Conservation (phyloP, 2,113 vertebrate genomes). For the Hippocampus mohnikei region DNA sequence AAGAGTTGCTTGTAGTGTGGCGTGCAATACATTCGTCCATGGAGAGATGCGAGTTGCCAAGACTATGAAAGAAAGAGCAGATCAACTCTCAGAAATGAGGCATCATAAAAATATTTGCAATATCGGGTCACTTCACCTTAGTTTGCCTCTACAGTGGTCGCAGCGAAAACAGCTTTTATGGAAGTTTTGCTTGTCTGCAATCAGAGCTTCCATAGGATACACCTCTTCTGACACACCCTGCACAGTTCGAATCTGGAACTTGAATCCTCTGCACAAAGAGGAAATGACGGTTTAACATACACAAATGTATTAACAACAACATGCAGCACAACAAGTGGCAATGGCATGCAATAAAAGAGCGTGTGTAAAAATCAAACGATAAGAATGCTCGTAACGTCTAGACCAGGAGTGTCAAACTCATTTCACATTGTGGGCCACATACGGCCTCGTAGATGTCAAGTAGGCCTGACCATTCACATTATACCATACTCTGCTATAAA, state of each 20-base stretch:
- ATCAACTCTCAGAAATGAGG: not conserved
- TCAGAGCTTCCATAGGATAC: conserved; percentile 92
- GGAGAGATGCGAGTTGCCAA: conserved; percentile 96
- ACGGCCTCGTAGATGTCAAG: too few species aligned
- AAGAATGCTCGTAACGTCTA: not conserved
- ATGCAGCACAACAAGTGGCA: not conserved
- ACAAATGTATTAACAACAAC: not conserved
- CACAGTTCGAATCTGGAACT: conserved; percentile 89
- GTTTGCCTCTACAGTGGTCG: conserved; percentile 85
- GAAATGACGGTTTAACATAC: not conserved
- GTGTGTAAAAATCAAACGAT: not conserved
- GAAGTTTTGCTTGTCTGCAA: conserved; percentile 92
- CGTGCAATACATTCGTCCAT: conserved; percentile 96
- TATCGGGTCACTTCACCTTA: conserved; percentile 78
- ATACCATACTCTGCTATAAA: too few species aligned
- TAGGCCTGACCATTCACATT: too few species aligned
- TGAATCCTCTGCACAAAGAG: conserved; percentile 79
- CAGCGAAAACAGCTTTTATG: conserved; percentile 97
- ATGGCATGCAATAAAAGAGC: conserved; percentile 1
- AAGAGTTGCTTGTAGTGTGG: conserved; percentile 97
- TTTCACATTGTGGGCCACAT: too few species aligned
- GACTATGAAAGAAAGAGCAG: conserved; percentile 62
- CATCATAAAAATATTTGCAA: not conserved
- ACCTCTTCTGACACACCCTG: conserved; percentile 86
- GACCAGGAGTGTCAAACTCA: too few species aligned